Evolutionary conservation across 2,797 vertebrate genomes (phyloP).

Genomic region (Meriones psammophilus): DNA sequence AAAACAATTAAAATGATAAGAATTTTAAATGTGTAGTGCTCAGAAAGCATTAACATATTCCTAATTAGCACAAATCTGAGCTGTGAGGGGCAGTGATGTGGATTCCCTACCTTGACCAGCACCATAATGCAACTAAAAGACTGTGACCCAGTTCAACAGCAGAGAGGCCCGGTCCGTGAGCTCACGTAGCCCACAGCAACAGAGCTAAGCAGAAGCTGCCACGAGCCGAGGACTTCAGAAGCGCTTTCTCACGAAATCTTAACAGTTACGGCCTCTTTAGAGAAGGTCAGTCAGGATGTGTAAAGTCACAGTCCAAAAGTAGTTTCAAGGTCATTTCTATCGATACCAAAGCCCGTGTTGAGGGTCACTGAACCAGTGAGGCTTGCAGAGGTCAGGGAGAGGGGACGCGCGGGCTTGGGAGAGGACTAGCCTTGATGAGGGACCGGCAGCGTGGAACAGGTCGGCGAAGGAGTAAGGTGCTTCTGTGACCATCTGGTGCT

Average conservation of each 20-base stretch:
- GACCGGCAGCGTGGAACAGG: background rate
- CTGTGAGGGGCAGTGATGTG: background rate
- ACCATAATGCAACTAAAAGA: background rate
- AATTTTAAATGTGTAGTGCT: background rate
- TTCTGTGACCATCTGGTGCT: background rate
- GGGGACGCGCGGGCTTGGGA: background rate
- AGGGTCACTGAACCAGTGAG: background rate
- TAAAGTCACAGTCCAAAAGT: constrained; percentile 1
- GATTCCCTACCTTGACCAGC: background rate
- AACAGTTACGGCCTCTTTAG: background rate
- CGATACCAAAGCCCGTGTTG: background rate
- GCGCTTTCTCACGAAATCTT: background rate
- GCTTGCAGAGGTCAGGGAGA: background rate
- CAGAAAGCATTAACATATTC: constrained; percentile 1
- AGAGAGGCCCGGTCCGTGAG: background rate
- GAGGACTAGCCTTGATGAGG: background rate
- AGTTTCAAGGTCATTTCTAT: background rate
- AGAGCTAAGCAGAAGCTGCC: background rate
- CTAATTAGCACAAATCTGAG: background rate
- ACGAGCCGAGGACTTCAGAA: background rate
- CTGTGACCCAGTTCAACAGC: background rate
- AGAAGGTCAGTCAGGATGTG: background rate
- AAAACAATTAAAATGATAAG: background rate
- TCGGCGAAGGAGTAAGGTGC: background rate
- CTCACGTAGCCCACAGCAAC: background rate